These are phyloP conservation scores for Idaea biselata DNA, from an alignment of 2,888 invertebrate genomes.

Conservation along the genomic window DNA sequence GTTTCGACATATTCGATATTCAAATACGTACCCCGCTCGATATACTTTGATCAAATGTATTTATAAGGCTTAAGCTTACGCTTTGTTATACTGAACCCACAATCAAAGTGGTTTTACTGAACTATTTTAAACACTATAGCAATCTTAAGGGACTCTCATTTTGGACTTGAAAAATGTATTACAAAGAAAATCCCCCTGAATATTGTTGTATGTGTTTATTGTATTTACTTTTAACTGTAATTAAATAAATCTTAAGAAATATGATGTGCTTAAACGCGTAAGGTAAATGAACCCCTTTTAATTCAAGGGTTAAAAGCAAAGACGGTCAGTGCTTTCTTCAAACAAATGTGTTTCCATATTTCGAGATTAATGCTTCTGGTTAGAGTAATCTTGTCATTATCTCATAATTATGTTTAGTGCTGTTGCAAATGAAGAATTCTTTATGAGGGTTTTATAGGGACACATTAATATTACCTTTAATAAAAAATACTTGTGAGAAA, in stretches of 20 bases:
- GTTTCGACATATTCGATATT: no score
- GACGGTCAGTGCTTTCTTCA: no score
- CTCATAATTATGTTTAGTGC: no score
- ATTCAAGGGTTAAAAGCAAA: background rate
- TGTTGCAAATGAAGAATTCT: no score
- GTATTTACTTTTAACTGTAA: background rate
- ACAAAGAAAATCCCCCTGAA: background rate
- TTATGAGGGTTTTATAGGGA: no score
- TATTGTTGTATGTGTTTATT: background rate
- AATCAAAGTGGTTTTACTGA: background rate
- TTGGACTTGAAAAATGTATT: background rate
- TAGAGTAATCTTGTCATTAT: no score
- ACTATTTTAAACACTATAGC: background rate
- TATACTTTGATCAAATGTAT: background rate
- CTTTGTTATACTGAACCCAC: background rate
- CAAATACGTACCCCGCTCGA: no score
- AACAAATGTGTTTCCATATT: no score
- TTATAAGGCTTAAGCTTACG: background rate
- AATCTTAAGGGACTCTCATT: background rate
- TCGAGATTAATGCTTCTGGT: no score
- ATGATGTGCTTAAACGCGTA: background rate
- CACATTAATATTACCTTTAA: no score
- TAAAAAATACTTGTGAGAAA: no score
- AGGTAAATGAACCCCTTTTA: background rate
- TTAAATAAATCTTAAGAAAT: background rate